Conservation (phyloP, 2,888 invertebrate genomes). For the Vesta saturnalis region DNA sequence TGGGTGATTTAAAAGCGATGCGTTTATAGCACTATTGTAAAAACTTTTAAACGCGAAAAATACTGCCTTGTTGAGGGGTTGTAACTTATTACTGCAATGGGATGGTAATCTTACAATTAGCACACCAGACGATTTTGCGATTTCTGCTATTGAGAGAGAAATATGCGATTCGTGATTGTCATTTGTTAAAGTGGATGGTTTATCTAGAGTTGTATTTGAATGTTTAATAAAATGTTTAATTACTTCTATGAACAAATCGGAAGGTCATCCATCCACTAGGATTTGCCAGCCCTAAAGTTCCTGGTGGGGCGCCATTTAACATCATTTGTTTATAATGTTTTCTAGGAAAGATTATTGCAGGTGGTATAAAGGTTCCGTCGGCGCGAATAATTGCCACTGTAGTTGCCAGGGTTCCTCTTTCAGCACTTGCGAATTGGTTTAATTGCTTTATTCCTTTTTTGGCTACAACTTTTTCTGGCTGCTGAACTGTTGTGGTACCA, state of each 20-base stretch:
- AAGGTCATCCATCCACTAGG: background rate
- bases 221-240: background rate
- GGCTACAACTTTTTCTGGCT: slow-evolving; percentile 39
- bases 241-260: background rate
- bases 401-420: slow-evolving; percentile 53
- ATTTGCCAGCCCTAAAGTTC: background rate
- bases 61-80: too few species aligned
- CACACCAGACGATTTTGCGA: too few species aligned
- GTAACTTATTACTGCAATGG: too few species aligned
- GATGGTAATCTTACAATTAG: too few species aligned
- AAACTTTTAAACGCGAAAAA: too few species aligned
- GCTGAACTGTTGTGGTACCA: slow-evolving; percentile 35
- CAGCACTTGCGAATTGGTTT: slow-evolving; percentile 47
- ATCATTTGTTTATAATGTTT: too few species aligned
- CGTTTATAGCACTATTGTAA: too few species aligned
- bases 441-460: slow-evolving; percentile 46
- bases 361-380: slow-evolving; percentile 34
- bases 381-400: slow-evolving; percentile 52
- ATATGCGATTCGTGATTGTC: background rate
- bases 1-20: too few species aligned
- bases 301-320: too few species aligned
- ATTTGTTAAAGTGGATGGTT: background rate
- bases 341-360: slow-evolving; percentile 10
- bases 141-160: too few species aligned
- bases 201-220: background rate